Percentiles rank a stretch among this genome's conserved stretches.
phyloP scores from a whole-genome alignment of 2,888 invertebrate species.

The Stictocephala bisonia region DNA sequence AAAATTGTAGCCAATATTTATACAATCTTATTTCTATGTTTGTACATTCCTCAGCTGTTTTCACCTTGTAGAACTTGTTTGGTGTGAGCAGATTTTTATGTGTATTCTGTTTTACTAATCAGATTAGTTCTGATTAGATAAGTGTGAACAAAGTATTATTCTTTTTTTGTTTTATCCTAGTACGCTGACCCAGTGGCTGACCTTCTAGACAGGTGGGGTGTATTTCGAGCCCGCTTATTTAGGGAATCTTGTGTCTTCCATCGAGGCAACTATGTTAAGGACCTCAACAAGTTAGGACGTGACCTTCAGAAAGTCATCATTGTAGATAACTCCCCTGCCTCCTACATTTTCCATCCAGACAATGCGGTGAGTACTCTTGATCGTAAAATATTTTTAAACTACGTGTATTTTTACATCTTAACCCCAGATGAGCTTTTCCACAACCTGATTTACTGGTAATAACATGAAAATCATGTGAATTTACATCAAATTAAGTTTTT shows the following conservation, averaged over 20 bases:
- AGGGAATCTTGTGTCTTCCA: constrained; percentile 99
- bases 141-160: neutral
- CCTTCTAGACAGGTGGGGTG: constrained; percentile 97
- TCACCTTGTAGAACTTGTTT: too few relatives aligned
- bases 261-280: constrained; percentile 99
- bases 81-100: too few relatives aligned
- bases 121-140: neutral
- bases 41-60: neutral
- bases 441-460: too few relatives aligned
- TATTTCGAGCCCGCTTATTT: constrained; percentile 95
- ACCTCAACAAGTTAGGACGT: constrained; percentile 96
- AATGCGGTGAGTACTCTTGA: constrained; percentile 98
- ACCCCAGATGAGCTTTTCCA: too few relatives aligned
- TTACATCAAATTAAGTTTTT: too few relatives aligned
- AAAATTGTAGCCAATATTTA: too few relatives aligned
- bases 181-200: constrained; percentile 99
- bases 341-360: constrained; percentile 99
- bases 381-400: too few relatives aligned
- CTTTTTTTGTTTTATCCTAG: constrained; percentile 63
- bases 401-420: too few relatives aligned
- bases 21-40: too few relatives aligned
- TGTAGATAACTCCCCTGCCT: constrained; percentile 99
- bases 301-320: constrained; percentile 97
- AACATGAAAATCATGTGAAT: too few relatives aligned
- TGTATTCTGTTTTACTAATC: neutral